Percentiles rank a stretch among this genome's conserved stretches.
These are phyloP conservation scores for Polyergus mexicanus DNA, from an alignment of 1,140 invertebrate genomes.

Conservation along the genomic window DNA sequence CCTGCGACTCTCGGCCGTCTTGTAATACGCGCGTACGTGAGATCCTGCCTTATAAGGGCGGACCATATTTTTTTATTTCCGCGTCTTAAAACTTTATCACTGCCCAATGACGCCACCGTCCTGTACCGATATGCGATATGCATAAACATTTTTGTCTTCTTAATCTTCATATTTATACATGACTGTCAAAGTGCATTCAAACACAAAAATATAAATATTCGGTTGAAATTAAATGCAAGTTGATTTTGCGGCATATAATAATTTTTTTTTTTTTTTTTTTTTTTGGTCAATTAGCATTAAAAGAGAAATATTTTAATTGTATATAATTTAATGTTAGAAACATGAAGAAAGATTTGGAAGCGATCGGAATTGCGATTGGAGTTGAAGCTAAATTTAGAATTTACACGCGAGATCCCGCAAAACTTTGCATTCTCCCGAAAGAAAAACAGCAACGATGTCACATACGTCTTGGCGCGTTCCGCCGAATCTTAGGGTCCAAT, in stretches of 20 bases:
- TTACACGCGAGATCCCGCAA: not conserved
- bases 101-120: slow-evolving; percentile 54
- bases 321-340: not conserved
- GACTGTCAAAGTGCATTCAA: slow-evolving; percentile 7
- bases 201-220: not conserved
- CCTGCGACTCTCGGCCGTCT: slow-evolving; percentile 44
- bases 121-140: slow-evolving; percentile 39
- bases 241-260: not conserved
- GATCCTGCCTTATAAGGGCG: slow-evolving; percentile 71
- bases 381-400: not conserved
- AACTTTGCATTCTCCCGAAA: slow-evolving; percentile 27
- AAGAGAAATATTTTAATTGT: not conserved
- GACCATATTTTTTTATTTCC: slow-evolving; percentile 71
- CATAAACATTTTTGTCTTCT: slow-evolving; percentile 52
- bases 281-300: not conserved
- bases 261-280: not conserved
- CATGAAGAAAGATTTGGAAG: not conserved
- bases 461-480: slow-evolving; percentile 64
- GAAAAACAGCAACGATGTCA: slow-evolving; percentile 52
- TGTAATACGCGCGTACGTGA: slow-evolving; percentile 62
- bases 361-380: not conserved
- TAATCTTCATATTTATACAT: slow-evolving; percentile 58
- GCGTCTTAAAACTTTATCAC: slow-evolving; percentile 67
- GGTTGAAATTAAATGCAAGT: slow-evolving; percentile 28
- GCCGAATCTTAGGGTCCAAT: slow-evolving; percentile 72